A percentile compares a stretch with the other conserved stretches of the same genome.
Conservation (phyloP, 2,797 vertebrate species). For the Bovichtus variegatus region DNA sequence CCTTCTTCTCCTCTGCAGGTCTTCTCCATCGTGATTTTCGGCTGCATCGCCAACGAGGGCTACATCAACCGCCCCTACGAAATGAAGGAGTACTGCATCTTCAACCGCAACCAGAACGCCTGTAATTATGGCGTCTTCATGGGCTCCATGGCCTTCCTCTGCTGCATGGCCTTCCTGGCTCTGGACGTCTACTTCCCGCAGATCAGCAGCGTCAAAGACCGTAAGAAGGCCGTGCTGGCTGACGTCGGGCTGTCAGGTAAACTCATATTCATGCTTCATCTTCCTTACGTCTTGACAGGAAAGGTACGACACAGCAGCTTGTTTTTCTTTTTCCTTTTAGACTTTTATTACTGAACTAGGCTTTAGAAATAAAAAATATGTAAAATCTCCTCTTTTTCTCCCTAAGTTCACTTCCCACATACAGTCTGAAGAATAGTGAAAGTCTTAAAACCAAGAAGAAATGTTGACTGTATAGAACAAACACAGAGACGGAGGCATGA, state of each 20-base stretch:
- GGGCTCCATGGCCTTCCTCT: slow-evolving; percentile 94
- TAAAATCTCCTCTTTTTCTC: too few species aligned
- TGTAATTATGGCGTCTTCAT: slow-evolving; percentile 95
- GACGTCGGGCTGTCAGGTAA: slow-evolving; percentile 93
- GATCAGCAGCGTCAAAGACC: slow-evolving; percentile 98
- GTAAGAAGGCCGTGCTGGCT: slow-evolving; percentile 95
- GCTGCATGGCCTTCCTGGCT: slow-evolving; percentile 93
- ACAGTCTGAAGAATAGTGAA: not conserved
- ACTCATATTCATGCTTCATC: too few species aligned
- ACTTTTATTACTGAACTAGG: not conserved
- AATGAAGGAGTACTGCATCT: slow-evolving; percentile 93
- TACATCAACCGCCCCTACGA: slow-evolving; percentile 89
- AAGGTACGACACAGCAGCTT: not conserved
- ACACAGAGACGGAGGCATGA: not conserved
- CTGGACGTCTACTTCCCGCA: slow-evolving; percentile 97
- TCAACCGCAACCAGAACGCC: slow-evolving; percentile 95
- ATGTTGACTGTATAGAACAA: not conserved
- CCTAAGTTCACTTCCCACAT: not conserved
- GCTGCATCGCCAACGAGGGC: slow-evolving; percentile 96
- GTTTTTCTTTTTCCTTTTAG: not conserved
- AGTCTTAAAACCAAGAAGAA: slow-evolving; percentile 34
- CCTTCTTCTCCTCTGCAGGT: slow-evolving; percentile 80
- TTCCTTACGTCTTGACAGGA: not conserved
- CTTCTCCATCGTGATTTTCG: slow-evolving; percentile 96
- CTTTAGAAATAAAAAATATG: not conserved